phyloP scores from a whole-genome alignment of 92 coral and sea anemone genomes.

The Actinostola sp. region DNA sequence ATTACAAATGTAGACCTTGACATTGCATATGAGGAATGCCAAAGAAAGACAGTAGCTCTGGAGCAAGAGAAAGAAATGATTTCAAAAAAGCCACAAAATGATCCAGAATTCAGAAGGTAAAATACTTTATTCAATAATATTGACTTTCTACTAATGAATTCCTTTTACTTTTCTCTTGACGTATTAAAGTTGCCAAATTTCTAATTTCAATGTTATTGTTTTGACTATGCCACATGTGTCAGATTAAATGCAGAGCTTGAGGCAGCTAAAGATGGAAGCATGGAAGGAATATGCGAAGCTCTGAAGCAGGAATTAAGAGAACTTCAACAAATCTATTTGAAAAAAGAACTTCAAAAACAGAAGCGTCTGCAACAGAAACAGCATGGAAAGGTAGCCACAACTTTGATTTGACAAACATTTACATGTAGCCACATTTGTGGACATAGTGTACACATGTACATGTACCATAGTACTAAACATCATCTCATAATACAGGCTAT shows the following conservation, averaged over 20 bases:
- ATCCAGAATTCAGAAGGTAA: conserved; percentile 65
- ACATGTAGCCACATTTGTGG: background rate
- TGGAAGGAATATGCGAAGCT: conserved; percentile 80
- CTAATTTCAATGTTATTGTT: no score
- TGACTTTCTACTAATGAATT: no score
- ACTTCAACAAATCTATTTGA: conserved; percentile 65
- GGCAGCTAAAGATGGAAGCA: conserved; percentile 63
- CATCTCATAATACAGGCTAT: background rate
- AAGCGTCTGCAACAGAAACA: conserved; percentile 37
- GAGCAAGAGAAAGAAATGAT: conserved; percentile 34
- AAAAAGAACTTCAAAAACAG: conserved; percentile 61
- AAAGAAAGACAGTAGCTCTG: conserved; percentile 12
- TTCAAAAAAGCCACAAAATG: conserved; percentile 51
- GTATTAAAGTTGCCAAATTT: no score
- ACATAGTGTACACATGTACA: no score
- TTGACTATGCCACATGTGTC: no score
- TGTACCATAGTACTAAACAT: background rate
- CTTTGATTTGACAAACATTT: background rate
- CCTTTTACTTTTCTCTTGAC: no score
- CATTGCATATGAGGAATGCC: conserved; percentile 5
- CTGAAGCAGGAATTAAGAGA: conserved; percentile 65
- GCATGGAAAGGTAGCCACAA: conserved; percentile 23
- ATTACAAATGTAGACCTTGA: background rate
- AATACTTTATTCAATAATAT: background rate
- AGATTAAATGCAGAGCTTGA: conserved; percentile 74